Percentiles rank a stretch among this genome's conserved stretches.
Conservation (phyloP, 2,888 invertebrate species). For the Adineta ricciae region DNA sequence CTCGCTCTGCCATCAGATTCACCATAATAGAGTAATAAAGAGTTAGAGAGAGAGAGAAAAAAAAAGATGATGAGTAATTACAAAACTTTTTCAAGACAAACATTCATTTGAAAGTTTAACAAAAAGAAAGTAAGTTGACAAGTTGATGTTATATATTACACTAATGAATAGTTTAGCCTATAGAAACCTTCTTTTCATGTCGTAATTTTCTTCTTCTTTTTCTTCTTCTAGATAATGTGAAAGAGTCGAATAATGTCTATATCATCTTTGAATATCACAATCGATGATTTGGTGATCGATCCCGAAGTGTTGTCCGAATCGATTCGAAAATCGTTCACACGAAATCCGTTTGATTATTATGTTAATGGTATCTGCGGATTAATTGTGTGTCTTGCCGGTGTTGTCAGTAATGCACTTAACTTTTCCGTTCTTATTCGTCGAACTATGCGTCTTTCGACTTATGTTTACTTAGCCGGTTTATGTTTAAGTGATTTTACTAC, state of each 20-base stretch:
- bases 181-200: too few species aligned
- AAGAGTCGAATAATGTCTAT: not conserved
- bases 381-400: not conserved
- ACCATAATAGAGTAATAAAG: too few species aligned
- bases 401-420: constrained; percentile 1
- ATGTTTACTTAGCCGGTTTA: constrained; percentile 8
- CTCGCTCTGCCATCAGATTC: too few species aligned
- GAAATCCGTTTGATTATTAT: constrained; percentile 2
- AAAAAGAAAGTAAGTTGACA: too few species aligned
- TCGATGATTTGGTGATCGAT: not conserved
- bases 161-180: too few species aligned
- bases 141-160: too few species aligned
- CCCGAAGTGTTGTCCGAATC: not conserved
- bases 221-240: too few species aligned
- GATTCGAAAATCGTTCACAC: not conserved
- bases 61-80: too few species aligned
- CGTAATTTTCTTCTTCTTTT: too few species aligned
- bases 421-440: not conserved
- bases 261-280: not conserved
- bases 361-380: constrained; percentile 8
- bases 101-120: too few species aligned
- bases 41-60: too few species aligned
- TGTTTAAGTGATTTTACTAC: not conserved
- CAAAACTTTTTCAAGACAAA: too few species aligned
- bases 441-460: not conserved